These are phyloP conservation scores for Ceratoteleas bidentatus DNA, from an alignment of 1,140 invertebrate species.

Conservation along the genomic window DNA sequence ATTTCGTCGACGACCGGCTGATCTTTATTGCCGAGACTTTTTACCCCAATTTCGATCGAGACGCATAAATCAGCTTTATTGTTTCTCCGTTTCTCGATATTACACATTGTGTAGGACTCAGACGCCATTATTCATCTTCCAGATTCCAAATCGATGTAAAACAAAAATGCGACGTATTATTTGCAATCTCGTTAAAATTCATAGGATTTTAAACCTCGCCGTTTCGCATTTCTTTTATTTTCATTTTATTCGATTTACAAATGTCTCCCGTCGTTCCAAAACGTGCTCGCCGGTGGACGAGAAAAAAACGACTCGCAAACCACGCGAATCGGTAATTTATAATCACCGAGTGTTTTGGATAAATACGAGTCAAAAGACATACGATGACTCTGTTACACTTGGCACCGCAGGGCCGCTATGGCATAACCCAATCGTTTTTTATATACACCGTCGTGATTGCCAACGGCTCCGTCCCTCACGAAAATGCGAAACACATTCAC, in stretches of 20 bases:
- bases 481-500: slow-evolving; percentile 20
- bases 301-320: slow-evolving; percentile 14
- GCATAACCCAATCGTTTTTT: slow-evolving; percentile 33
- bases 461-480: slow-evolving; percentile 8
- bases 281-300: background rate
- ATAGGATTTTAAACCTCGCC: slow-evolving; percentile 46
- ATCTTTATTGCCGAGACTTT: slow-evolving; percentile 43
- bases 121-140: slow-evolving; percentile 58
- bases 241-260: slow-evolving; percentile 44
- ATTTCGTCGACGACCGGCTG: slow-evolving; percentile 27
- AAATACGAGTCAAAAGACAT: slow-evolving; percentile 22
- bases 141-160: slow-evolving; percentile 57
- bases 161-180: slow-evolving; percentile 56
- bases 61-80: slow-evolving; percentile 68
- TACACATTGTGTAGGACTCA: slow-evolving; percentile 54
- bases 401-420: background rate
- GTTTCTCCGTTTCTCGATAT: slow-evolving; percentile 49
- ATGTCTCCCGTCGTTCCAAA: slow-evolving; percentile 31
- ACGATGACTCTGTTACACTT: slow-evolving; percentile 16
- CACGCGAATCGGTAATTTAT: slow-evolving; percentile 38
- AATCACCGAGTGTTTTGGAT: slow-evolving; percentile 18
- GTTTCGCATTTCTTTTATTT: slow-evolving; percentile 42
- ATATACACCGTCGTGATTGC: slow-evolving; percentile 22
- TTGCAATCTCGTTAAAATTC: slow-evolving; percentile 63
- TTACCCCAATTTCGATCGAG: slow-evolving; percentile 56